Base-by-base conservation (phyloP, 2,888 invertebrate genomes). In the Ypsolopha scabrella region DNA sequence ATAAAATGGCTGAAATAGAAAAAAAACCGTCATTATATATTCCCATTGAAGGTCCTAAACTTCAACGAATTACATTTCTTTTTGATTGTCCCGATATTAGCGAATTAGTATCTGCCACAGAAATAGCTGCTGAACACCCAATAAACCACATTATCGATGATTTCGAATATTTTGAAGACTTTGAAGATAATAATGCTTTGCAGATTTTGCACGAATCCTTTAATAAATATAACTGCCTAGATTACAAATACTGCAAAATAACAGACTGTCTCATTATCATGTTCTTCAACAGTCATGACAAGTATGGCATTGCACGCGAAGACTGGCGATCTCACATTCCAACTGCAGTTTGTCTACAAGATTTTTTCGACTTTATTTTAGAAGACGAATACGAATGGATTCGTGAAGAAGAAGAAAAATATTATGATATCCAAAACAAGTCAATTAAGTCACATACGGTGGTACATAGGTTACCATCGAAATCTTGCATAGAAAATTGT, bases 301-400 rank as follows among this genome's bases (percentile, higher is more conserved):
- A 63, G 33, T 76, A 82, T 38, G 80, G 80, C 1, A 68, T 86
- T 55, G 61, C 76, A 2, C 68, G 75, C 34, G 72, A 80, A 41
- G 82, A 83, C 59, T 87, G 87, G 87, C 75, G 81, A 7, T 67
- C 73, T 61, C 80, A 85, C 62, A 65, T 88, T 54, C 63, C 76
- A 6, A 89, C 88, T 41, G 82, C 88, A 4, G 61, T 89, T 34
- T 85, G 87, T 56, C 67, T 89, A 44, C 80, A 86, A 67, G 88
- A 89, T 59, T 89, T 88, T 65, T 86, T 82, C 63, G 82, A 88
- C 57, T 88, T 81, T 62, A 75, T 87, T 34, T 63, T 81, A 48
- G 77, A 81, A 53, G 88, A 89, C 59, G 72, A 87, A 54, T 75
- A 71, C 57, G 77, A 78, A 7, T 88, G 88, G 88, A 74, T 88